Evolutionary conservation across 2,797 vertebrate species (phyloP), one percentile per base, ranked within the genome.

Genomic region (Karalla daura): DNA sequence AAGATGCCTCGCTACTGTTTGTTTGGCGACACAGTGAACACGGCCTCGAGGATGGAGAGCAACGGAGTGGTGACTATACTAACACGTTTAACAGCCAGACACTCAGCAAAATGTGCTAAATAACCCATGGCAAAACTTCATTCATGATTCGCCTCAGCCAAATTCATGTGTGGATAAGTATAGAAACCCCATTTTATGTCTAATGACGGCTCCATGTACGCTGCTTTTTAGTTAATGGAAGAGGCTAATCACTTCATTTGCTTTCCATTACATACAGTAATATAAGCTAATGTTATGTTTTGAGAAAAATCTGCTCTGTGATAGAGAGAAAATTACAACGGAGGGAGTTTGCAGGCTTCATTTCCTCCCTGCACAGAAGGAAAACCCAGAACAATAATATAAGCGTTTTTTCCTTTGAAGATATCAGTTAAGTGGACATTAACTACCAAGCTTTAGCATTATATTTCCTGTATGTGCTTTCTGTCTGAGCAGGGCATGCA

Each of bases 1-100:
- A 94, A 93, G 76, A 94, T 93, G 93, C 92, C 93, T 33, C 91
- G 92, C 27, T 93, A 93, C 78, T 94, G 92, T 53, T 74, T 93
- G 62, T 91, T 88, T 36, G 92, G 92, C 1, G 92, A 94, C 82
- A 92, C 86, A 0, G 92, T 93, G 40, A 94, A 94, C 81, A 93
- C 92, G 0, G 92, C 92, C 53, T 94, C 92, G 1, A 87, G 92
- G 46, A 93, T 94, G 93, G 88, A 94, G 80, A 93, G 92, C 83
- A 94, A 92, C 0, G 91, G 91, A 63, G 92, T 93, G 89, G 87
- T 94, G 77, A 89, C 81, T 77, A 60, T 30, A 43, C 49, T 15
- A 28, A 73, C 66, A 64, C 33, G 30, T 45, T 70, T 47, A 43
- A 73, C 23, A 21, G 50, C 14, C 20, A 12, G 6, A 14, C 3